Evolutionary conservation across 2,888 invertebrate genomes (phyloP).

Genomic region (Luperina nickerlii): DNA sequence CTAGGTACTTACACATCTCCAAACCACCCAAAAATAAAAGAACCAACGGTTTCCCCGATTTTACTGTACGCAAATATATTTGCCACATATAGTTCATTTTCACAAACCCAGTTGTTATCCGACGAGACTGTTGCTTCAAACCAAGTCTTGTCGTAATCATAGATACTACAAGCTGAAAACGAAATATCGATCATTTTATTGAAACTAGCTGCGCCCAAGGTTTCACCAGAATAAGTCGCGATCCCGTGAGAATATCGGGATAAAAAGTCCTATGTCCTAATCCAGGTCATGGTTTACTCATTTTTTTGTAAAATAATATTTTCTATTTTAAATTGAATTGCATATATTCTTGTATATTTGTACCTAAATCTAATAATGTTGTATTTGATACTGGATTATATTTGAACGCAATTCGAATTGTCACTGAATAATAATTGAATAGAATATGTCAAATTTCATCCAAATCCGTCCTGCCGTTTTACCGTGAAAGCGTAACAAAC

Average conservation of each 20-base stretch:
- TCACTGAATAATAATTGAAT: too few relatives aligned
- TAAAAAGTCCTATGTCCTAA: not conserved
- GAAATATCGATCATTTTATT: not conserved
- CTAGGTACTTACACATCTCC: conserved; percentile 77
- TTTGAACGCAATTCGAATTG: too few relatives aligned
- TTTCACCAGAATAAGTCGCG: not conserved
- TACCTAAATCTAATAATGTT: too few relatives aligned
- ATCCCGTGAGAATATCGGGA: not conserved
- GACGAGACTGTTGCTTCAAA: conserved; percentile 77
- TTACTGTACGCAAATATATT: conserved; percentile 77
- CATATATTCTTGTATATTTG: too few relatives aligned
- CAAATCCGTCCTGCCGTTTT: not conserved
- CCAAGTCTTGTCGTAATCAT: conserved; percentile 78
- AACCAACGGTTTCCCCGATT: conserved; percentile 77
- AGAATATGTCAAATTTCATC: not conserved
- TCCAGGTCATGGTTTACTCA: not conserved
- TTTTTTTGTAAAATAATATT: too few relatives aligned
- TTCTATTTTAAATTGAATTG: too few relatives aligned
- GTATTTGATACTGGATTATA: too few relatives aligned
- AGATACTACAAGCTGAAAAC: conserved; percentile 75
- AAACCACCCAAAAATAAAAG: conserved; percentile 80
- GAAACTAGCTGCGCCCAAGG: not conserved
- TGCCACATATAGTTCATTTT: conserved; percentile 76
- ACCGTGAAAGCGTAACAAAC: not conserved
- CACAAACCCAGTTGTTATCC: conserved; percentile 81